phyloP scores from a whole-genome alignment of 1,140 invertebrate genomes.

The Araneus ventricosus region DNA sequence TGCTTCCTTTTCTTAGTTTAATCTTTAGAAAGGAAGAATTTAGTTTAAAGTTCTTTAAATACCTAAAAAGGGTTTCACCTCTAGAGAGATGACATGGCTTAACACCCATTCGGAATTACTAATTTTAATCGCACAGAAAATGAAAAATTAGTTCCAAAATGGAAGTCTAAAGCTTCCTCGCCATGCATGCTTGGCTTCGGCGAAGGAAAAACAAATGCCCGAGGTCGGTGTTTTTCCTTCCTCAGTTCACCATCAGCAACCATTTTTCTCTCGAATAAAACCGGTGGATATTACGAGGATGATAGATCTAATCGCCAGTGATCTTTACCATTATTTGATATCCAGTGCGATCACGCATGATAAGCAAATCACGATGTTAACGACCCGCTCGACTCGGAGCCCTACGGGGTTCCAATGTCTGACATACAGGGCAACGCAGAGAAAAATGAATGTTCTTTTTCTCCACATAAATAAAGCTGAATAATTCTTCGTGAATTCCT shows the following conservation, averaged over 20 bases:
- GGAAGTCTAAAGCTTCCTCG: constrained; percentile 11
- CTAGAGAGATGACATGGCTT: no score
- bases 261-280: not conserved
- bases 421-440: not conserved
- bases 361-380: not conserved
- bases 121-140: not conserved
- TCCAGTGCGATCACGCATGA: not conserved
- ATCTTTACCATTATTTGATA: not conserved
- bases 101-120: not conserved
- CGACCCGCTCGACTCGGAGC: not conserved
- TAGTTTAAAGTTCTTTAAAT: not conserved
- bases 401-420: not conserved
- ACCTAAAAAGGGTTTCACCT: not conserved
- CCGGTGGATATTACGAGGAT: not conserved
- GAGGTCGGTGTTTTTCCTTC: not conserved
- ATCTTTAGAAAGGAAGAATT: not conserved
- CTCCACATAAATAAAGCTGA: not conserved
- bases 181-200: not conserved
- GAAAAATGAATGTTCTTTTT: not conserved
- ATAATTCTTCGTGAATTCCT: not conserved
- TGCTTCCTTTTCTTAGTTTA: not conserved
- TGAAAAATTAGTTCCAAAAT: constrained; percentile 2
- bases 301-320: not conserved
- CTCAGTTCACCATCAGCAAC: not conserved
- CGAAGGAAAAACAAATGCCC: not conserved